Base-by-base conservation (phyloP, 2,888 invertebrate species). In the Diaprepes abbreviatus region DNA sequence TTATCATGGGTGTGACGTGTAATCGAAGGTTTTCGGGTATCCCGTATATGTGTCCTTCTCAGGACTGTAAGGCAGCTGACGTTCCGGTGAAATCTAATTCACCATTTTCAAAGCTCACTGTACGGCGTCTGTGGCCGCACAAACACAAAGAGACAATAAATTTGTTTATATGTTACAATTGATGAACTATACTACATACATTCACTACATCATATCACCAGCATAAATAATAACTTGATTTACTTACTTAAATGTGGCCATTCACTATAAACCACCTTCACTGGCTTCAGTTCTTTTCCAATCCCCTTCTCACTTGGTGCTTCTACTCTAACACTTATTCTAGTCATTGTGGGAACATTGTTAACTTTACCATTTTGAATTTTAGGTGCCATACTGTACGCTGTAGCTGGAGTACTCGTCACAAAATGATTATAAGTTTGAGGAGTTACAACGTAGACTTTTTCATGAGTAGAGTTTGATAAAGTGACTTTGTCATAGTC, bases 401-500 rank as follows among this genome's bases (percentile, higher is more conserved):
- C 78, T 7, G 79, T 79, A 1, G 79, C 77, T 10, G 77, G 79
- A 16, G 78, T 79, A 38, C 76, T 76, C 19, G 77, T 79, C 21
- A 64, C 71, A 14, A 58, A 10, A 10, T 59, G 31, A 73, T 80
- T 83, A 85, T 87, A 86, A 14, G 92, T 88, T 78, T 91, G 90
- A 0, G 94, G 93, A 2, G 94, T 94, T 0, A 94, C 93, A 0
- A 94, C 92, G 76, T 93, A 93, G 0, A 94, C 89, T 80, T 92
- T 92, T 84, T 94, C 94, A 78, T 91, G 91, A 3, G 92, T 92
- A 66, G 90, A 83, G n/a, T 93, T 90, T 9, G 92, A 91, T 79
- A 92, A 90, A 14, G 92, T 89, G 1, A 92, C 89, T 79, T 90
- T 88, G 72, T 90, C 87, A 77, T 88, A 86, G 38, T 90, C 89